A percentile compares a stretch with the other conserved stretches of the same genome.
Evolutionary conservation across 2,797 vertebrate genomes (phyloP).

Genomic region (Sus cebifrons): DNA sequence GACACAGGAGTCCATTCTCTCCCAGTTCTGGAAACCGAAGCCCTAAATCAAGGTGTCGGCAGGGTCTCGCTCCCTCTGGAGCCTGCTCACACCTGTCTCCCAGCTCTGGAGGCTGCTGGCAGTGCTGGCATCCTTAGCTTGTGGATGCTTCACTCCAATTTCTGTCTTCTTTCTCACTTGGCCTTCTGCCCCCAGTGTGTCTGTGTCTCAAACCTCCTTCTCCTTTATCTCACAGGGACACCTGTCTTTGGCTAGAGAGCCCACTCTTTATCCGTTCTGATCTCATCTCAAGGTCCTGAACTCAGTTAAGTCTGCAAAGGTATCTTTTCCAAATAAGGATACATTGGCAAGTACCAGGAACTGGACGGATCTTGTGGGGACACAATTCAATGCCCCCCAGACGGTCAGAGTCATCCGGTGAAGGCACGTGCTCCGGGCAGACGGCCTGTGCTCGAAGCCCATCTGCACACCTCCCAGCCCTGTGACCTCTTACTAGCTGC

Average conservation of each 20-base stretch:
- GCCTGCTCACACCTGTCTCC: fast-evolving
- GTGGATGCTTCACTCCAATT: neutral
- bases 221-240: neutral
- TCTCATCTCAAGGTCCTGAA: neutral
- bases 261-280: neutral
- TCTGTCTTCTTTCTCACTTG: neutral
- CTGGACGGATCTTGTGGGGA: neutral
- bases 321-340: neutral
- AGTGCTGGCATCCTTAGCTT: fast-evolving
- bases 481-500: fast-evolving
- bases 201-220: no score
- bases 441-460: neutral
- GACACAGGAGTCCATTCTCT: neutral
- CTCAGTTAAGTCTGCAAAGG: neutral
- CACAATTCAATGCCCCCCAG: fast-evolving
- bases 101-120: neutral
- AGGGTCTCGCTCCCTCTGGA: fast-evolving
- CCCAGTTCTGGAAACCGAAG: neutral
- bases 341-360: neutral
- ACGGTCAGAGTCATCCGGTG: fast-evolving
- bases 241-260: neutral
- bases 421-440: no score
- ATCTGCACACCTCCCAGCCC: neutral
- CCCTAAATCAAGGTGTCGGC: neutral
- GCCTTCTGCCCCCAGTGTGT: fast-evolving